A percentile compares a stretch with the other conserved stretches of the same genome.
Evolutionary conservation across 2,113 vertebrate genomes (phyloP).

Genomic region (Origma solitaria): DNA sequence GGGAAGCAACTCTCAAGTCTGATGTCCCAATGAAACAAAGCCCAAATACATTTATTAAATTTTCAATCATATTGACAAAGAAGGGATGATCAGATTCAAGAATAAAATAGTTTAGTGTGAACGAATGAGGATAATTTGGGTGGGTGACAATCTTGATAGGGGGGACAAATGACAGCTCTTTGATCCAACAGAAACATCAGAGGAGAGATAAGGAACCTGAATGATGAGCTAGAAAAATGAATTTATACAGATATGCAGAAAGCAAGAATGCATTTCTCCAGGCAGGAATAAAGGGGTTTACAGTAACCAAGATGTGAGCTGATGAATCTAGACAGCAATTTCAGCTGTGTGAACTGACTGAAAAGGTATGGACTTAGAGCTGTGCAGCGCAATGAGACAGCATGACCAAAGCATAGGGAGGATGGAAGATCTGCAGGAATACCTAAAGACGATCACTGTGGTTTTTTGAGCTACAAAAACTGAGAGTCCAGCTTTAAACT

Average conservation of each 20-base stretch:
- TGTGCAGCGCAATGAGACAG: neutral
- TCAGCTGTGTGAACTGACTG: neutral
- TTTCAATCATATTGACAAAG: neutral
- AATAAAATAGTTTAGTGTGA: neutral
- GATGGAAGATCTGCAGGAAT: neutral
- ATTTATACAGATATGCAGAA: neutral
- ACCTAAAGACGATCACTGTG: neutral
- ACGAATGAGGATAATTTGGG: neutral
- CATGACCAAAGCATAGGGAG: neutral
- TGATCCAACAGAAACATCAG: neutral
- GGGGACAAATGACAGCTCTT: neutral
- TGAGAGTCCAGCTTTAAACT: neutral
- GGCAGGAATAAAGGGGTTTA: neutral
- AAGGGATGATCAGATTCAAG: neutral
- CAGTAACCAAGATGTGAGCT: neutral
- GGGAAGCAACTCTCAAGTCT: fast-evolving
- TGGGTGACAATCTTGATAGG: neutral
- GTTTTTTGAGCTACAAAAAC: neutral
- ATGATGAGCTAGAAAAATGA: neutral
- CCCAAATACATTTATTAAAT: neutral
- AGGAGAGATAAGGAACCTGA: neutral
- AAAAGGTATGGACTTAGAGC: neutral
- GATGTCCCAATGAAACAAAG: neutral
- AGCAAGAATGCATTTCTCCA: neutral
- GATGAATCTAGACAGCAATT: neutral